Conservation (phyloP, 2,888 invertebrate species). For the Sinhomidia bicolor region DNA sequence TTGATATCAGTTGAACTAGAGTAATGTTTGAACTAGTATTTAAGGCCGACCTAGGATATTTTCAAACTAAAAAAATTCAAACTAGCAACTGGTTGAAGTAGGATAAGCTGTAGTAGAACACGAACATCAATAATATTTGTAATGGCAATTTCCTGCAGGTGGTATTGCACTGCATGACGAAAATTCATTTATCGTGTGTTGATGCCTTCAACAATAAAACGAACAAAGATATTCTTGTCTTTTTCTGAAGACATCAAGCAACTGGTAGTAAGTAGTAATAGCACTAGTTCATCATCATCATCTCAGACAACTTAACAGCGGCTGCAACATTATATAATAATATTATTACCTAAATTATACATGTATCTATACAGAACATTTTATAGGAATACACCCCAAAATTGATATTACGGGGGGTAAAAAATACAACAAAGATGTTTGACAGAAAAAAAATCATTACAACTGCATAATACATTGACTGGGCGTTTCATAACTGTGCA, state of each 20-base stretch:
- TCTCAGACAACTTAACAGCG: not conserved
- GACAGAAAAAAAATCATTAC: conserved; percentile 46
- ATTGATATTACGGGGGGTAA: conserved; percentile 44
- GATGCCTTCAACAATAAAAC: conserved; percentile 28
- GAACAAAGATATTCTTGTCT: conserved; percentile 29
- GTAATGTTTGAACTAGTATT: too few relatives aligned
- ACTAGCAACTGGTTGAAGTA: not conserved
- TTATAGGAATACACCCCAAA: conserved; percentile 18
- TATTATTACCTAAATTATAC: not conserved
- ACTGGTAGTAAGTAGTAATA: not conserved
- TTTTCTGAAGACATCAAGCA: conserved; percentile 11
- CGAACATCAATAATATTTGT: not conserved
- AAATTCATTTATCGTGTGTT: conserved; percentile 58
- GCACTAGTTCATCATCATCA: not conserved
- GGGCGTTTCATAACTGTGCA: conserved; percentile 46
- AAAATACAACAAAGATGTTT: conserved; percentile 24
- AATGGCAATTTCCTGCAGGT: conserved; percentile 57
- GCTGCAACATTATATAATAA: not conserved
- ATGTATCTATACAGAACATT: too few relatives aligned
- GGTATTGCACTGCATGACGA: conserved; percentile 48
- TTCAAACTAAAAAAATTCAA: too few relatives aligned
- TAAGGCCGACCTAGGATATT: too few relatives aligned
- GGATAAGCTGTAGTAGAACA: too few relatives aligned
- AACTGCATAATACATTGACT: conserved; percentile 28
- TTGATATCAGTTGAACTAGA: too few relatives aligned